Percentiles rank a stretch among this genome's conserved stretches.
phyloP scores from a whole-genome alignment of 1,140 invertebrate species.

The Anastatus disparis region DNA sequence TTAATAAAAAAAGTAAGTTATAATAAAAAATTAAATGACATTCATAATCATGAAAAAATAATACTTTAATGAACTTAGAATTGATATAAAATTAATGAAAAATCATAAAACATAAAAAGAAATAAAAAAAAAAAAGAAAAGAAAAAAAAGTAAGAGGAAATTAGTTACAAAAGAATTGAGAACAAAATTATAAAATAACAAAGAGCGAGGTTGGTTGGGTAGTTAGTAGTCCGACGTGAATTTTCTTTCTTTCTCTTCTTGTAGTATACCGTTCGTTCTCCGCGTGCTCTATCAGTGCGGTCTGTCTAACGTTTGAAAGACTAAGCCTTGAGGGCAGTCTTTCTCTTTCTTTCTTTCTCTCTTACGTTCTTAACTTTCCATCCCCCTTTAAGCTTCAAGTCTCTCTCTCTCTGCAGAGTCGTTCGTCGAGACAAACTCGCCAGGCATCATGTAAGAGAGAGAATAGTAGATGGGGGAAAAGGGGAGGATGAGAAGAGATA shows the following conservation, averaged over 20 bases:
- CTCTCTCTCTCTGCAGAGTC: too few species aligned
- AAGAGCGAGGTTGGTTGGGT: not conserved
- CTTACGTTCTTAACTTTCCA: conserved; percentile 3
- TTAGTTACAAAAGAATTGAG: too few species aligned
- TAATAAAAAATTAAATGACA: too few species aligned
- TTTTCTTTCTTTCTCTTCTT: too few species aligned
- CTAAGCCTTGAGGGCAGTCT: not conserved
- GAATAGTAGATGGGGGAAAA: too few species aligned
- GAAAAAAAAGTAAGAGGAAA: too few species aligned
- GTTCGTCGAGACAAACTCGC: conserved; percentile 51
- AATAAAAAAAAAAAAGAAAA: too few species aligned
- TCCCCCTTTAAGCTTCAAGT: conserved; percentile 17
- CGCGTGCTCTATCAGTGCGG: conserved; percentile 16
- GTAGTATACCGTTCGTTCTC: conserved; percentile 1
- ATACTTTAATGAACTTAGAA: too few species aligned
- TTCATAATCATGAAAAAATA: too few species aligned
- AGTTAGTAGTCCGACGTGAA: conserved; percentile 3
- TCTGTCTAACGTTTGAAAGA: not conserved
- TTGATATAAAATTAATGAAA: too few species aligned
- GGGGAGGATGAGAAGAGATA: conserved; percentile 56
- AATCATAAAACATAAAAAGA: too few species aligned
- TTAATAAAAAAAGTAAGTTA: too few species aligned
- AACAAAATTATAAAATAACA: conserved; percentile 12
- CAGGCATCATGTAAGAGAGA: conserved; percentile 58
- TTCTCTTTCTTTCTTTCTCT: conserved; percentile 12